Base-by-base conservation (phyloP, 2,888 invertebrate species). In the Noctua comes region DNA sequence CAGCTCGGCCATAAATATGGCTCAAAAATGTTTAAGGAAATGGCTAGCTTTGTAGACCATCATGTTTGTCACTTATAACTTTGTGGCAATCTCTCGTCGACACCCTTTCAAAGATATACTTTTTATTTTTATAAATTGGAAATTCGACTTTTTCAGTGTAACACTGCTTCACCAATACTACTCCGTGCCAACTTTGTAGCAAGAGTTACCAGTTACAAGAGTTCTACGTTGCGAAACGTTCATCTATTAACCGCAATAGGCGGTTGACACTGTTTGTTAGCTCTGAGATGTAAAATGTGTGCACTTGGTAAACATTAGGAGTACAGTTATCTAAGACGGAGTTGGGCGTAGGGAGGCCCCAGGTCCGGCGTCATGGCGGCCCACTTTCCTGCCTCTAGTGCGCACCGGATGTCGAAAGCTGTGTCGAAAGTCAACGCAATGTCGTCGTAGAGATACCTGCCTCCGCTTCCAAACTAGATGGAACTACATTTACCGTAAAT, bases 341-440 rank as follows among this genome's bases (percentile, higher is more conserved):
- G 73, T 71, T 76, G 51, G 62, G 51, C 64, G 79, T 77, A 83
- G 83, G 85, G 81, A 84, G 54, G 68, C 64, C 27, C 40, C 71
- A 46, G 18, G 8, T 31, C 51, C 31, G n/a, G 10, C 65, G 51
- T 40, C 68, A 66, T 64, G 68, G 68, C 68, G 91, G 73, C 86
- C 92, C 79, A 92, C 93, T 93, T 93, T 93, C 91, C 54, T 87
- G 71, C 80, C 82, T 54, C 75, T 77, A 72, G 40, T 73, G 59
- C 68, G 71, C 86, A 74, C 82, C 89, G 90, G 89, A 91, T 90
- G 89, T 89, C 83, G 89, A 91, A 90, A 92, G 90, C 88, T 87
- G 87, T 90, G 73, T 82, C 69, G 78, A 78, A 83, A 82, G 78
- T 78, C 27, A 57, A 31, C 54, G 77, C 72, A 24, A 54, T 64